Percentiles rank a stretch among this genome's conserved stretches.
Conservation (phyloP, 1,140 invertebrate genomes). For the Homarus americanus region DNA sequence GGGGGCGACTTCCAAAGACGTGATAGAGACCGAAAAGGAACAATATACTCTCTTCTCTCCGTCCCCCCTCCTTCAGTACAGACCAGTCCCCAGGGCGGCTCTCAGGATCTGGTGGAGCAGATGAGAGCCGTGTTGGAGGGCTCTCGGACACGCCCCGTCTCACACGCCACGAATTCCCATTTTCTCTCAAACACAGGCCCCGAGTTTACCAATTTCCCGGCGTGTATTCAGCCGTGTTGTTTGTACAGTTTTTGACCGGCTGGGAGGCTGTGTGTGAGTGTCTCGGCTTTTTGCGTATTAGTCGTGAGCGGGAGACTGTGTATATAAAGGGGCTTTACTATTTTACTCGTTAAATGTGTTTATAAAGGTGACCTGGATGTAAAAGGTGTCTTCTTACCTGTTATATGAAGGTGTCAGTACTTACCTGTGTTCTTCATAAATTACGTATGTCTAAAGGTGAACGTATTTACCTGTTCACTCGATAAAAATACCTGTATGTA, state of each 20-base stretch:
- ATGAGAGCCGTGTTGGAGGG: not conserved
- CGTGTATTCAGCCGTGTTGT: not conserved
- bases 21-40: not conserved
- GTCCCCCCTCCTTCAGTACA: not conserved
- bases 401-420: too few species aligned
- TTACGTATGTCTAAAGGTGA: too few species aligned
- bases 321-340: too few species aligned
- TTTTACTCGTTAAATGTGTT: too few species aligned
- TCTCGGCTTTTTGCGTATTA: not conserved
- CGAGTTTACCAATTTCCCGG: constrained; percentile 3
- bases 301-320: too few species aligned
- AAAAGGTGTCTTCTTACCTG: too few species aligned
- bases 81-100: not conserved
- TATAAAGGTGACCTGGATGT: too few species aligned
- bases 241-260: not conserved
- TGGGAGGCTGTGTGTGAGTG: not conserved
- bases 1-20: too few species aligned
- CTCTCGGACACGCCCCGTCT: not conserved
- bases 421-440: too few species aligned
- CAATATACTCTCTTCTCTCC: too few species aligned
- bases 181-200: not conserved
- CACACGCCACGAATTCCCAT: not conserved
- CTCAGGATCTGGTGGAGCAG: not conserved
- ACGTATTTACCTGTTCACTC: too few species aligned
- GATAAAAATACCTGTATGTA: too few species aligned